Conservation (phyloP, 2,113 vertebrate species). For the Pycnonotus jocosus region DNA sequence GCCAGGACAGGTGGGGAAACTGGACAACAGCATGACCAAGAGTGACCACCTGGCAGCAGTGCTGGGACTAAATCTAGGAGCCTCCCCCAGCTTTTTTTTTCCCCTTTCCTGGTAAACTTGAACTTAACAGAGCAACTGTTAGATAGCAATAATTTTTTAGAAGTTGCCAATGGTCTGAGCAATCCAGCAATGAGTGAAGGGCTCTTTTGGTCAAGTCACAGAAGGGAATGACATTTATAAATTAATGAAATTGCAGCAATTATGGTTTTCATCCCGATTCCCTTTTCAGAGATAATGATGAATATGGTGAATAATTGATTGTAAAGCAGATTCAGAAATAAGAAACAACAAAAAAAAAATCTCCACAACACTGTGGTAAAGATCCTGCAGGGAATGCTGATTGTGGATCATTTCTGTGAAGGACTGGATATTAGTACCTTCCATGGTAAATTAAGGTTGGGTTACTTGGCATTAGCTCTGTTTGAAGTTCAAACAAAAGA, state of each 20-base stretch:
- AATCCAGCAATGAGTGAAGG: not conserved
- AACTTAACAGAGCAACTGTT: not conserved
- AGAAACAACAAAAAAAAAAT: not conserved
- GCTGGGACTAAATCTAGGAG: not conserved
- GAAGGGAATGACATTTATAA: not conserved
- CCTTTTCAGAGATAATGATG: not conserved
- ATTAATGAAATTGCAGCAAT: not conserved
- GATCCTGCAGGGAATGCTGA: not conserved
- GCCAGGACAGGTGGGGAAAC: not conserved
- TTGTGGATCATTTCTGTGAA: constrained; percentile 1
- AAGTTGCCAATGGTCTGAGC: not conserved
- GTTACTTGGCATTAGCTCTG: constrained; percentile 26
- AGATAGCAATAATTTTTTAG: not conserved
- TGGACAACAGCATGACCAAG: not conserved
- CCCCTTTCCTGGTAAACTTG: not conserved
- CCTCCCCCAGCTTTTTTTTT: fast-evolving
- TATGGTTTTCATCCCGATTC: not conserved
- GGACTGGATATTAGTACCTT: constrained; percentile 1
- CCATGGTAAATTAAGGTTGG: constrained; percentile 36
- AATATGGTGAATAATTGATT: not conserved
- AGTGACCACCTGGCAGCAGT: not conserved
- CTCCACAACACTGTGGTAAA: not conserved
- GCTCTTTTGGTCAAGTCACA: not conserved
- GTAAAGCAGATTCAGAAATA: not conserved
- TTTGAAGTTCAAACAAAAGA: constrained; percentile 45